Base-by-base conservation (phyloP, 1,140 invertebrate species). In the Rhagoletis pomonella region DNA sequence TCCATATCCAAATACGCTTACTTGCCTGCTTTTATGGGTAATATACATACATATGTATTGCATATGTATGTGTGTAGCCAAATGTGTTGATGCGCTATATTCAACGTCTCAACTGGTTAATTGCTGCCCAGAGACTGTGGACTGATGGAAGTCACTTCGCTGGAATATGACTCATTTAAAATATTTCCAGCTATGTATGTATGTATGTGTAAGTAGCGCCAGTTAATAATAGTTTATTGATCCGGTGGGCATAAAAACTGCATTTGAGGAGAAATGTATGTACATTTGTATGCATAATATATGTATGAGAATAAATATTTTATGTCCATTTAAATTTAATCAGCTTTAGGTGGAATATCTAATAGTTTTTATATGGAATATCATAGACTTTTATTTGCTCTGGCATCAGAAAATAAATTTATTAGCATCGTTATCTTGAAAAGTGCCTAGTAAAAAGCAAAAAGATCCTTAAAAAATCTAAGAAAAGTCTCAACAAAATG, bases 101-200 rank as follows among this genome's bases (percentile, higher is more conserved):
- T 69, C 67, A 14, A 14, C 73, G 47, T 19, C 19, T 12, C 73
- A 7, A 2, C 73, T 55, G 47, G 73, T 81, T 50, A 50, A 55
- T 55, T 81, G 44, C 19, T 19, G 47, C n/a, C 47, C 73, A n/a
- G 47, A 50, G 44, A 39, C 19, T 55, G 3, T n/a, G 47, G 44
- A 81, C 55, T 81, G 73, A 81, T 81, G 44, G 47, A 81, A 81
- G 47, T 55, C 73, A 81, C 55, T 67, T 81, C 19, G 50, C 19
- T 81, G 44, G 47, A 81, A 81, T 81, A 58, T 81, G 73, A 29
- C 47, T 81, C 17, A 55, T 81, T 81, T 19, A 81, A 29, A 55
- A 10, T 81, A 55, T 29, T 81, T 55, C 47, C 44, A 55, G 47
- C 55, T 58, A 17, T 55, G 3, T 29, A 29, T 1, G 29, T 29